A percentile compares a stretch with the other conserved stretches of the same genome.
Conservation (phyloP, 2,888 invertebrate genomes). For the Syrphus vitripennis region DNA sequence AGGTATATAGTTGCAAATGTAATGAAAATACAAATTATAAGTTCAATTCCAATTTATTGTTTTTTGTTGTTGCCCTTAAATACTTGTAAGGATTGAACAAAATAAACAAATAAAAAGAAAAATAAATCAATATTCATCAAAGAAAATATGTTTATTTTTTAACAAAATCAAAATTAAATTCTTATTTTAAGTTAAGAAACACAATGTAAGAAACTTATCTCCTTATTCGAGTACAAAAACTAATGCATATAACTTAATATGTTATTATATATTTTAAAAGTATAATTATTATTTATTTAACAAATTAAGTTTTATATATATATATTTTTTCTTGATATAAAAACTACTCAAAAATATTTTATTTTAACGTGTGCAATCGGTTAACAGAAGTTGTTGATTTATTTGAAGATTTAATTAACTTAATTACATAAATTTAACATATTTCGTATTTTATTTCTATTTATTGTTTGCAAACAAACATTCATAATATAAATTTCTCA, state of each 20-base stretch:
- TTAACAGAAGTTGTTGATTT: conserved; percentile 10
- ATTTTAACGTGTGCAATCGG: conserved; percentile 8
- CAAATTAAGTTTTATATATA: conserved; percentile 41
- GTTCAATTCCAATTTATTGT: conserved; percentile 39
- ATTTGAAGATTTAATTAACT: conserved; percentile 1
- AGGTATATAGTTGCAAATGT: conserved; percentile 8
- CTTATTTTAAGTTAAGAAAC: conserved; percentile 48
- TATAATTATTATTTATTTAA: conserved; percentile 33
- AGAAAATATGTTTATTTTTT: conserved; percentile 36
- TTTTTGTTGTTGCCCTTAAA: conserved; percentile 15
- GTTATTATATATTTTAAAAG: conserved; percentile 12
- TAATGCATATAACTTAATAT: conserved; percentile 7
- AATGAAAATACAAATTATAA: neutral
- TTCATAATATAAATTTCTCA: neutral
- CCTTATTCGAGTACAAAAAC: conserved; percentile 42
- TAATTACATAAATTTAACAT: conserved; percentile 26
- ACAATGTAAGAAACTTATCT: conserved; percentile 29
- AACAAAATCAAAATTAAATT: conserved; percentile 46
- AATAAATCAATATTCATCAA: neutral
- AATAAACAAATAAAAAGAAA: neutral
- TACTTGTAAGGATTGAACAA: conserved; percentile 28
- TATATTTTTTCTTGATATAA: conserved; percentile 16
- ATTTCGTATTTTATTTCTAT: neutral
- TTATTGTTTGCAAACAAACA: conserved; percentile 4
- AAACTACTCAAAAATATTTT: conserved; percentile 25